Evolutionary conservation across 2,797 vertebrate species (phyloP), one percentile per base, ranked within the genome.

Genomic region (Mus minutoides): DNA sequence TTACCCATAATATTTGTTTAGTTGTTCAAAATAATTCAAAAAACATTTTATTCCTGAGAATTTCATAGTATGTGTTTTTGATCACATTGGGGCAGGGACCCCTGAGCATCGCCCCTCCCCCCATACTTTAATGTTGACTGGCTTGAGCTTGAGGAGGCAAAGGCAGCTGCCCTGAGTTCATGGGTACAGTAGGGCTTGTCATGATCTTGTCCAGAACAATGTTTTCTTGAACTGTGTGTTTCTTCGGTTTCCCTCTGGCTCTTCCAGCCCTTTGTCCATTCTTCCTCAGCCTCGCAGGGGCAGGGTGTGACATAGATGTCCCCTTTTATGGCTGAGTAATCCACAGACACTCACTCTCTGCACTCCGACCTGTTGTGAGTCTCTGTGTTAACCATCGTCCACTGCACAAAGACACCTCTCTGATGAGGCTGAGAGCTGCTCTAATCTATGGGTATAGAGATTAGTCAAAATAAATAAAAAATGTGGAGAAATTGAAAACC

Each of bases 21-120:
- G 14, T 60, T 86, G 62, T 82, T 19, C 88, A 92, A n/a, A 69
- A 69, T 69, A 94, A 13, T 54, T 88, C 80, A 77, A 77, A 85
- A 83, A 77, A 54, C 71, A 52, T 52, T 52, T 85, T 85, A 69
- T 69, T 69, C 12, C 22, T 67, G 62, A 69, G 12, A 67, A 85
- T n/a, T n/a, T 69, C 31, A n/a, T 69, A 69, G 9, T 24, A 8
- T n/a, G 19, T n/a, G 16, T 69, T 69, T 69, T 85, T 69, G 37
- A 85, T 67, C 29, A 49, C 29, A 34, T 49, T 85, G 58, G 40
- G 29, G 14, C 31, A 2, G 60, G 16, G 60, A 6, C 17, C 37
- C 67, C 16, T n/a, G 67, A n/a, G 34, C 2, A 17, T 17, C 54
- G 16, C 56, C 16, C 34, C 67, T 0, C 7, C 34, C 31, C 14